Percentiles rank a stretch among this genome's conserved stretches.
Evolutionary conservation across 2,888 invertebrate species (phyloP).

Genomic region (Caenorhabditis doughertyi): DNA sequence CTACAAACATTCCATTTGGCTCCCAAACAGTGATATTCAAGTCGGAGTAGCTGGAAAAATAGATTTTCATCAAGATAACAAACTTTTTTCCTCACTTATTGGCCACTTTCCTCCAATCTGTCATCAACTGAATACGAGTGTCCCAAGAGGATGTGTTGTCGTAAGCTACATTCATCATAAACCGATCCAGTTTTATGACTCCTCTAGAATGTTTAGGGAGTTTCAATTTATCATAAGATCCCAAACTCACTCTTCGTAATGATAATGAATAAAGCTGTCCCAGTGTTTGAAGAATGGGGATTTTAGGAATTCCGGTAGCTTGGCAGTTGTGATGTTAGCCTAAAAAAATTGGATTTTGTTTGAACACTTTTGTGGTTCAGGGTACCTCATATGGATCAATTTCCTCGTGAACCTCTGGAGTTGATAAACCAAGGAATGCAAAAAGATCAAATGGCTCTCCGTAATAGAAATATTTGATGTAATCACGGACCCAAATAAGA

Average conservation of each 20-base stretch:
- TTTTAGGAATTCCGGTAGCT: constrained; percentile 74
- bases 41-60: constrained; percentile 68
- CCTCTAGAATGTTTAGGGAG: constrained; percentile 39
- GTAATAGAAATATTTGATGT: constrained; percentile 73
- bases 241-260: constrained; percentile 37
- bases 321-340: constrained; percentile 70
- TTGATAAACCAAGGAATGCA: constrained; percentile 50
- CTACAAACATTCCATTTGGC: constrained; percentile 81
- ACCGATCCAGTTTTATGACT: constrained; percentile 67
- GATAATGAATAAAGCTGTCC: constrained; percentile 73
- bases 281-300: constrained; percentile 81
- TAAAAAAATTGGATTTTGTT: no score
- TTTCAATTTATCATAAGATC: neutral
- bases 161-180: constrained; percentile 80
- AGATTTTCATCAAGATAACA: neutral
- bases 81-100: constrained; percentile 39
- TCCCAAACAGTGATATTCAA: constrained; percentile 81
- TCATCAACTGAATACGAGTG: constrained; percentile 79
- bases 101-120: constrained; percentile 79
- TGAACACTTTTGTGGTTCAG: no score
- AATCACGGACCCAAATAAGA: constrained; percentile 81
- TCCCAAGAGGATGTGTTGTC: constrained; percentile 80
- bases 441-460: constrained; percentile 69
- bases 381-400: constrained; percentile 67
- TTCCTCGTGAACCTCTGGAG: constrained; percentile 56